Evolutionary conservation across 2,113 vertebrate species (phyloP).

Genomic region (Elaphurus davidianus): DNA sequence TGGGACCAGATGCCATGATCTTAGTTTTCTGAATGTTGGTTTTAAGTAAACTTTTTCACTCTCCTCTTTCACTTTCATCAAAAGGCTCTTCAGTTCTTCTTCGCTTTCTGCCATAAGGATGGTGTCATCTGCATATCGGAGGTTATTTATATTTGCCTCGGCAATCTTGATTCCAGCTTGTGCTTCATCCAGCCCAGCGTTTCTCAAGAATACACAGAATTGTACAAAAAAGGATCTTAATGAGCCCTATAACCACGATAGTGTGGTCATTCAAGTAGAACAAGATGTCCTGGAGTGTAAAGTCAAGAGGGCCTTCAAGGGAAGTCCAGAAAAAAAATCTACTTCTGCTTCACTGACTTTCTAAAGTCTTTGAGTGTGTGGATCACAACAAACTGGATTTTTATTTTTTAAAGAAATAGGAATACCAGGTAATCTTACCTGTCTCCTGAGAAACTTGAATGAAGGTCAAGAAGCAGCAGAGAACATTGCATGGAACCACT

Average conservation of each 20-base stretch:
- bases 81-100: neutral
- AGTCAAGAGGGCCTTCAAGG: neutral
- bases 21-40: neutral
- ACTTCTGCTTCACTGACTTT: neutral
- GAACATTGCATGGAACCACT: neutral
- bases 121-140: neutral
- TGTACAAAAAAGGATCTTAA: neutral
- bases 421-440: neutral
- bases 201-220: neutral
- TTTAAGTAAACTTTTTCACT: neutral
- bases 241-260: fast-evolving
- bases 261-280: neutral
- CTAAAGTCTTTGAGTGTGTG: neutral
- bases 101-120: neutral
- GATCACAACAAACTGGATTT: neutral
- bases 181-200: neutral
- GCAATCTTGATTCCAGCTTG: neutral
- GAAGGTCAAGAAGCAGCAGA: neutral
- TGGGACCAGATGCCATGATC: neutral
- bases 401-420: neutral
- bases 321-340: neutral
- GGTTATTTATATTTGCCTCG: neutral
- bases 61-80: neutral
- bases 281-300: neutral
- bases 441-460: neutral